Evolutionary conservation across 2,797 vertebrate genomes (phyloP), one percentile per base, ranked within the genome.

Genomic region (Cossypha caffra): DNA sequence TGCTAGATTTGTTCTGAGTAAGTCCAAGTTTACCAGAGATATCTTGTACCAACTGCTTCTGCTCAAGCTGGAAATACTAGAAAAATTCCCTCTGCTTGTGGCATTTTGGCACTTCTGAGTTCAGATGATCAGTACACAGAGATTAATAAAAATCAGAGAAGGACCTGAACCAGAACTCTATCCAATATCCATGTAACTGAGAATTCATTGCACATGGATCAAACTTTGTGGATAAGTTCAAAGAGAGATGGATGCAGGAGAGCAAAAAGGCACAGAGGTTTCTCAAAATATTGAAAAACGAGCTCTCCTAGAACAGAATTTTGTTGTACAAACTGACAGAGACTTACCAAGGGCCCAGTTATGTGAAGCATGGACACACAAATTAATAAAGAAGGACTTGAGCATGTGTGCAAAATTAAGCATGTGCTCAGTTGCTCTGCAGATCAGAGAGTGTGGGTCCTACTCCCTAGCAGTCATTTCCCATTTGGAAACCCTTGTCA

Each of bases 401-500:
- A 61, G 66, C 50, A 62, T 0, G 2, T 35, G 58, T 6, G 1
- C 42, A 54, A 95, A 87, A 38, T 72, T 78, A 69, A 91, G 51
- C 54, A 68, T 6, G 1, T 5, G 9, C 31, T 88, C 52, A 61
- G 42, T 62, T 37, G 6, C 48, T 86, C 52, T 50, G 42, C 42
- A 38, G 80, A 81, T 66, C 62, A 51, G 28, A 59, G 51, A 74
- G 42, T 21, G 18, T 12, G 59, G 42, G 54, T 50, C 59, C 45
- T 75, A 50, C 52, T 63, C 85, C 63, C 71, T 33, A 75, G 47
- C 23, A 88, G 75, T 73, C 68, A 84, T 67, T 90, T 93, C 83
- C 87, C 83, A 88, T 62, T 94, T 84, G 80, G 77, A 94, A 93
- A 88, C 10, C 52, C 48, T 35, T 71, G 63, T 37, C 66, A 86